Evolutionary conservation across 2,113 vertebrate genomes (phyloP).

Genomic region (Oreocharis arfaki): DNA sequence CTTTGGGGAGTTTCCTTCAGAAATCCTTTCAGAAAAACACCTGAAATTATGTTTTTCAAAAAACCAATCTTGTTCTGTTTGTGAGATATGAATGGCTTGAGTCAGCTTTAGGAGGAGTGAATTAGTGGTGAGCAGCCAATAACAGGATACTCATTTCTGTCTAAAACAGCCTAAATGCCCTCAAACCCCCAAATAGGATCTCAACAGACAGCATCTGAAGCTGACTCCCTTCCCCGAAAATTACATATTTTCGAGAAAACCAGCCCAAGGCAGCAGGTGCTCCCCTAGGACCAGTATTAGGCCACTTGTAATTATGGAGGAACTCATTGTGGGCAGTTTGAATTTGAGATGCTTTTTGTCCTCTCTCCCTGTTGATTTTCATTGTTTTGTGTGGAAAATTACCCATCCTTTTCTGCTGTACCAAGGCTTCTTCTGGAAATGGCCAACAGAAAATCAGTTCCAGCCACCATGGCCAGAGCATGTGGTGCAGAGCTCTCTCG

Average conservation of each 20-base stretch:
- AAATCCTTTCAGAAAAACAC: neutral
- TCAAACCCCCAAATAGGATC: neutral
- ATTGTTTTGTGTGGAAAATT: neutral
- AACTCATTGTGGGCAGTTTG: neutral
- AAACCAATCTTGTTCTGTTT: neutral
- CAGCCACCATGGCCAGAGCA: fast-evolving
- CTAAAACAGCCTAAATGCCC: neutral
- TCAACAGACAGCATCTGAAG: neutral
- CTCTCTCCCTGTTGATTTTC: neutral
- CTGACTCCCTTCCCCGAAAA: neutral
- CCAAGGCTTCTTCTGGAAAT: neutral
- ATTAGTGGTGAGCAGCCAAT: neutral
- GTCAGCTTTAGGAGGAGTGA: neutral
- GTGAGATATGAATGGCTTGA: neutral
- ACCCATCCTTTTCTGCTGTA: neutral
- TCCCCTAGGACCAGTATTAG: neutral
- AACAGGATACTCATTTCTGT: neutral
- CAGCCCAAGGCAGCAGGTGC: neutral
- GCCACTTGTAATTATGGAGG: neutral
- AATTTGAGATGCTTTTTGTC: neutral
- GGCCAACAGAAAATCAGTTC: neutral
- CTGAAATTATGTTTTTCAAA: neutral
- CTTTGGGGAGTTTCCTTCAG: neutral
- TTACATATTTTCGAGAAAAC: neutral
- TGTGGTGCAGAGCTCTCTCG: fast-evolving